Evolutionary conservation across 2,888 invertebrate genomes (phyloP).

Genomic region (Leptinotarsa rubiginosa): DNA sequence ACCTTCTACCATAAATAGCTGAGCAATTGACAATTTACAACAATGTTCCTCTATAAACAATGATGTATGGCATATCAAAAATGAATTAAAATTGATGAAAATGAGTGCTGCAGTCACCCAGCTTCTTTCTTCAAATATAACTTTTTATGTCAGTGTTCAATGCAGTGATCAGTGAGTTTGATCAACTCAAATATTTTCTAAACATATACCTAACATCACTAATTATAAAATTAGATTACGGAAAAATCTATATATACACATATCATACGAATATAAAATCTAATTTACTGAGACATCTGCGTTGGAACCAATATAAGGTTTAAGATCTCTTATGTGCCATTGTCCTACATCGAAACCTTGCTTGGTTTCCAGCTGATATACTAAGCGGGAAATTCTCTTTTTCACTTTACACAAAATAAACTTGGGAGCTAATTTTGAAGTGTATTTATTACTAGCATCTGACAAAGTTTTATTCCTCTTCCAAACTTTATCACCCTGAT

Average conservation of each 20-base stretch:
- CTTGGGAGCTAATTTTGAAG: background rate
- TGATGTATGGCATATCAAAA: background rate
- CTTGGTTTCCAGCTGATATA: background rate
- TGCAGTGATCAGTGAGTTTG: background rate
- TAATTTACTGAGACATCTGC: conserved; percentile 4
- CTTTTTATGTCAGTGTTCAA: background rate
- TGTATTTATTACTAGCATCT: background rate
- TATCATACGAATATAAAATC: background rate
- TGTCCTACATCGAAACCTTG: background rate
- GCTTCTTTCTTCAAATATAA: background rate
- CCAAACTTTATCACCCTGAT: background rate
- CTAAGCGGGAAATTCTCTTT: background rate
- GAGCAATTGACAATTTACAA: background rate
- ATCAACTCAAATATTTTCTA: background rate
- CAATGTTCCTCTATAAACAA: background rate
- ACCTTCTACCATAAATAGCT: background rate
- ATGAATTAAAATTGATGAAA: background rate
- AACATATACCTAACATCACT: background rate
- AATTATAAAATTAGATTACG: background rate
- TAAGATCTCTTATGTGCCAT: background rate
- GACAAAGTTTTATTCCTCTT: background rate
- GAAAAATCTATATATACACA: background rate
- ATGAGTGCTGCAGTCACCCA: background rate
- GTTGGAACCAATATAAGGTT: conserved; percentile 2
- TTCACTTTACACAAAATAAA: background rate